These are phyloP conservation scores for Megamerina dolium DNA, from an alignment of 2,888 invertebrate genomes.

Conservation along the genomic window DNA sequence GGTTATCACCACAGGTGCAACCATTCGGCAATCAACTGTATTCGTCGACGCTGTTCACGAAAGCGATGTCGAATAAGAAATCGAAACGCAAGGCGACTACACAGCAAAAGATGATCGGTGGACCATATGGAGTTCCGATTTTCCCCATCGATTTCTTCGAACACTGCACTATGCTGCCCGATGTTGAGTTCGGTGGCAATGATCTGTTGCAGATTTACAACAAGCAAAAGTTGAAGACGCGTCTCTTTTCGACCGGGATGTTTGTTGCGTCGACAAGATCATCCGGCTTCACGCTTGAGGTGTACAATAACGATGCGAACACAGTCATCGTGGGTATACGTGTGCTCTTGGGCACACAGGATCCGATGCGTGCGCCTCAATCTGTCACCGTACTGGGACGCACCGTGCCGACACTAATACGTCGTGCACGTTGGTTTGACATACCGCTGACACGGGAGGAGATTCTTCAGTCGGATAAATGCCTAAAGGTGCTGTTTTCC, in stretches of 20 bases:
- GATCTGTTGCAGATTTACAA: slow-evolving; percentile 93
- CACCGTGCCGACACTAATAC: slow-evolving; percentile 63
- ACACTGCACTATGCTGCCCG: slow-evolving; percentile 84
- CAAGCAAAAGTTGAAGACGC: slow-evolving; percentile 84
- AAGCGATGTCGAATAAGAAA: slow-evolving; percentile 27
- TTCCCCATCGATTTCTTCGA: slow-evolving; percentile 98
- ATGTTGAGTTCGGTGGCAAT: slow-evolving; percentile 92
- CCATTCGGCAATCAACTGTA: slow-evolving; percentile 48
- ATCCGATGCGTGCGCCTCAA: slow-evolving; percentile 42
- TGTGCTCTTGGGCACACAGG: slow-evolving; percentile 67
- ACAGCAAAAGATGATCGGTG: slow-evolving; percentile 50
- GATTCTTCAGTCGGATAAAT: slow-evolving; percentile 85
- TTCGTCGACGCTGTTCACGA: slow-evolving; percentile 36
- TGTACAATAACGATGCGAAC: slow-evolving; percentile 78
- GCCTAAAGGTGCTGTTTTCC: slow-evolving; percentile 75
- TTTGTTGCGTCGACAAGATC: slow-evolving; percentile 91
- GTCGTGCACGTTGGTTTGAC: slow-evolving; percentile 88
- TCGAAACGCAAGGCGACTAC: slow-evolving; percentile 29
- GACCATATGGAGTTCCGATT: slow-evolving; percentile 51
- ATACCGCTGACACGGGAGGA: slow-evolving; percentile 92
- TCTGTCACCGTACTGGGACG: slow-evolving; percentile 54
- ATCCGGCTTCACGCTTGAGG: slow-evolving; percentile 82
- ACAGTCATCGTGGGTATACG: slow-evolving; percentile 87
- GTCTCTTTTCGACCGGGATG: slow-evolving; percentile 62
- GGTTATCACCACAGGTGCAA: slow-evolving; percentile 59